Evolutionary conservation across 64 coral and sea anemone species (phyloP).

Genomic region (Platygyra sinensis): DNA sequence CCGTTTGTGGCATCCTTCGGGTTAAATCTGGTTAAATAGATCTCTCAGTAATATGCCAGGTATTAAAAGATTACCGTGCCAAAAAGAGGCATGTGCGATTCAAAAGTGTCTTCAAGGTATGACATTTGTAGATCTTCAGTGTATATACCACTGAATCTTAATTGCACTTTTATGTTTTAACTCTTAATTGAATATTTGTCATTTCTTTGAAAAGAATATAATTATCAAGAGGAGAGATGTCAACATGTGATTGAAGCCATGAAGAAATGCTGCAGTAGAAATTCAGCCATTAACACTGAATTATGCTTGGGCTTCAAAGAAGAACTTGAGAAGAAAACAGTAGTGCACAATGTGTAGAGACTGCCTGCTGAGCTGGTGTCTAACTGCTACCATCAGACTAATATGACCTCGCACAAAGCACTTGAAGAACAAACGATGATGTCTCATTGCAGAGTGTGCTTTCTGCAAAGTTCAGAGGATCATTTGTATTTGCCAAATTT

Average conservation of each 20-base stretch:
- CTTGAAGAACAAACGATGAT: background rate
- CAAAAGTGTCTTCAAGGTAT: constrained; percentile 77
- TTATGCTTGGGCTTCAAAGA: constrained; percentile 67
- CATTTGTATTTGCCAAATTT: too few relatives aligned
- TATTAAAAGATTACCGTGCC: constrained; percentile 37
- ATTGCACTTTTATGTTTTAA: background rate
- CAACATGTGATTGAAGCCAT: constrained; percentile 70
- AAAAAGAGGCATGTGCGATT: constrained; percentile 68
- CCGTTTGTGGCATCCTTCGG: background rate
- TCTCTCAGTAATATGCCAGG: background rate
- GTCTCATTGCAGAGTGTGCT: too few relatives aligned
- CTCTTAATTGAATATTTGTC: background rate
- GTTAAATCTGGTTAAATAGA: background rate
- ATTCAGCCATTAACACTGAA: constrained; percentile 42
- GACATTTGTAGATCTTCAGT: background rate
- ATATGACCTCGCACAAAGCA: background rate
- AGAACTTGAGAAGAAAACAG: constrained; percentile 8
- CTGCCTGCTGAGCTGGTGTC: too few relatives aligned
- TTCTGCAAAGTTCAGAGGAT: too few relatives aligned
- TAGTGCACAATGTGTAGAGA: background rate
- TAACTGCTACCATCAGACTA: background rate
- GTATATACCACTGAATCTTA: too few relatives aligned
- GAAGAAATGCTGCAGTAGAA: constrained; percentile 71
- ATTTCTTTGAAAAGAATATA: constrained; percentile 22
- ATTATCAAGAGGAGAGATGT: constrained; percentile 70